Conservation (phyloP, 2,888 invertebrate species). For the Leptopilina myrica region DNA sequence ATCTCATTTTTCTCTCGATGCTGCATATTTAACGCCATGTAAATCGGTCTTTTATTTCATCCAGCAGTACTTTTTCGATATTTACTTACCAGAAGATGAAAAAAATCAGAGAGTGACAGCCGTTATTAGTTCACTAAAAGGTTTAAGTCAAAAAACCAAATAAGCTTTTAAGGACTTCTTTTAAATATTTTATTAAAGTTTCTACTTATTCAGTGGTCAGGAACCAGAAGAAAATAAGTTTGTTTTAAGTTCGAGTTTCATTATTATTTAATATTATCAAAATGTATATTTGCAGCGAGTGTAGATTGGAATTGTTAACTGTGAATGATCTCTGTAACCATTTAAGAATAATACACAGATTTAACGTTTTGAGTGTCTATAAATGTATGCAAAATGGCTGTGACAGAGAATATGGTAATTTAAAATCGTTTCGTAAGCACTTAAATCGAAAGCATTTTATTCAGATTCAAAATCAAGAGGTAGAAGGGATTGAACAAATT, state of each 20-base stretch:
- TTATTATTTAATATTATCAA: not conserved
- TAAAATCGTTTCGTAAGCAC: slow-evolving; percentile 7
- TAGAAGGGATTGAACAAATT: not conserved
- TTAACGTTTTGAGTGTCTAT: not conserved
- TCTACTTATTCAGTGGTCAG: too few relatives aligned
- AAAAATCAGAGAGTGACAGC: not conserved
- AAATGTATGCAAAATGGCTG: slow-evolving; percentile 14
- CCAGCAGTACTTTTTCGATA: slow-evolving; percentile 22
- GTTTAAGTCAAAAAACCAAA: not conserved
- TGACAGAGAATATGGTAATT: not conserved
- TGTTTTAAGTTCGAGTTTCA: too few relatives aligned
- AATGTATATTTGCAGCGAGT: not conserved
- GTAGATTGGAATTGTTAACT: not conserved
- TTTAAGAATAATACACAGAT: not conserved
- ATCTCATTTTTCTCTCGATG: not conserved
- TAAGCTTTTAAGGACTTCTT: not conserved
- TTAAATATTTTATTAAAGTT: too few relatives aligned
- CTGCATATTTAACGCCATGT: not conserved
- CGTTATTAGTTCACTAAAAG: not conserved
- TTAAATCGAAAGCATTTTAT: not conserved
- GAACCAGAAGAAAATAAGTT: too few relatives aligned
- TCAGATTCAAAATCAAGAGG: not conserved
- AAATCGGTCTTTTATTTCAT: slow-evolving; percentile 1
- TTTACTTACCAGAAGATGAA: not conserved
- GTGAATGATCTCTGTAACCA: not conserved